These are phyloP conservation scores for Melopsittacus undulatus DNA, from an alignment of 2,797 vertebrate genomes.

Conservation along the genomic window DNA sequence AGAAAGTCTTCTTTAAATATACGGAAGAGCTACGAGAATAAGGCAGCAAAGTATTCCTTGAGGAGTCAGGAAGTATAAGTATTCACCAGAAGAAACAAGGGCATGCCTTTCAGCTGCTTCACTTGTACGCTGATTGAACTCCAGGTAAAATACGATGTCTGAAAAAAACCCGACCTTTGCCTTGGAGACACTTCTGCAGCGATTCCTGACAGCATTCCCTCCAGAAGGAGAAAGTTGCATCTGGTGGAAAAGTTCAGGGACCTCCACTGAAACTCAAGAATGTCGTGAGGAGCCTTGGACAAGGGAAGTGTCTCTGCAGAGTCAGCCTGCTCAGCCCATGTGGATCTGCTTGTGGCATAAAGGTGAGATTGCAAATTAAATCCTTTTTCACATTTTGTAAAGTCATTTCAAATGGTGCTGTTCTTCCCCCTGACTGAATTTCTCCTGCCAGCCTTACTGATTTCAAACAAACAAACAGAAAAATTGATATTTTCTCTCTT, in stretches of 20 bases:
- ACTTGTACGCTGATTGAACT: not conserved
- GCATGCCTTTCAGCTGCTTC: not conserved
- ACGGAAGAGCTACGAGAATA: not conserved
- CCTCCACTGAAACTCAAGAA: not conserved
- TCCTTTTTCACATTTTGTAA: not conserved
- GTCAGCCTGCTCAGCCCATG: not conserved
- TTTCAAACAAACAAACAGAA: not conserved
- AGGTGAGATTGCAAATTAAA: conserved; percentile 38
- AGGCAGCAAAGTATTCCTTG: not conserved
- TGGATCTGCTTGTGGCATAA: not conserved
- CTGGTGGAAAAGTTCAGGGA: not conserved
- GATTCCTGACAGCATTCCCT: not conserved
- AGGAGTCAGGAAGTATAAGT: not conserved
- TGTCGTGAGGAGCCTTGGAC: not conserved
- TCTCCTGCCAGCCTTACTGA: not conserved
- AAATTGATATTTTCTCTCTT: not conserved
- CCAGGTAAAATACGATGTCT: not conserved
- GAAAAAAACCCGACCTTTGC: not conserved
- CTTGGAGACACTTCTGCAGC: not conserved
- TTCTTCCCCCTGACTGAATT: not conserved
- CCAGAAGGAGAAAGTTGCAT: not conserved
- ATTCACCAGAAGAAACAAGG: not conserved
- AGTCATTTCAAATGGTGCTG: not conserved
- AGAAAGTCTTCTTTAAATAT: not conserved
- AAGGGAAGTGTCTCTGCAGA: not conserved